phyloP scores from a whole-genome alignment of 2,888 invertebrate species.

The Tholera decimalis region DNA sequence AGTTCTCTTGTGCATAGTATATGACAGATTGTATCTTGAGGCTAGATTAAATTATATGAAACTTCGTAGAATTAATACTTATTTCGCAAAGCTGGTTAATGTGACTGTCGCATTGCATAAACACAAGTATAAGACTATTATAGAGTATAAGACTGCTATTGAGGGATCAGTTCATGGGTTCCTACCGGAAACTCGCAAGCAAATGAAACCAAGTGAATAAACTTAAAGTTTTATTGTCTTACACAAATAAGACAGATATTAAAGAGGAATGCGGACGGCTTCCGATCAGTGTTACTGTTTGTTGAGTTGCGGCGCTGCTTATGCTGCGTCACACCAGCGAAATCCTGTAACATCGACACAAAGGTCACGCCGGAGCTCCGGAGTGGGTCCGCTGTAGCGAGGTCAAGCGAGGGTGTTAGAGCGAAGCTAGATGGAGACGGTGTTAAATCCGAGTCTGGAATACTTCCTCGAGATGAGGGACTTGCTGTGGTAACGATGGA shows the following conservation, averaged over 20 bases:
- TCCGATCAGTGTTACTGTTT: slow-evolving; percentile 74
- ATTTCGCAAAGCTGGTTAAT: slow-evolving; percentile 65
- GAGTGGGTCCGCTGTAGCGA: slow-evolving; percentile 83
- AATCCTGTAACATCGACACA: slow-evolving; percentile 89
- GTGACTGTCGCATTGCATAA: slow-evolving; percentile 63
- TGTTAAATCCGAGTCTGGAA: slow-evolving; percentile 90
- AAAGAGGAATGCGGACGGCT: slow-evolving; percentile 87
- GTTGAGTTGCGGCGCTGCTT: slow-evolving; percentile 63
- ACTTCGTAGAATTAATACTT: slow-evolving; percentile 8
- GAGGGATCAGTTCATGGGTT: neutral
- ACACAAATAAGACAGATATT: slow-evolving; percentile 81
- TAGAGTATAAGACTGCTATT: neutral
- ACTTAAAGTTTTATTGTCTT: slow-evolving; percentile 88
- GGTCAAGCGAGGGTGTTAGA: slow-evolving; percentile 86
- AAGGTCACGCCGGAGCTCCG: slow-evolving; percentile 85
- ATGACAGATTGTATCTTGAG: neutral
- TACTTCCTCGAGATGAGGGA: slow-evolving; percentile 95
- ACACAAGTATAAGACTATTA: slow-evolving; percentile 8
- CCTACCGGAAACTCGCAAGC: slow-evolving; percentile 74
- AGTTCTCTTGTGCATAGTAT: slow-evolving; percentile 5
- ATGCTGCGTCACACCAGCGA: slow-evolving; percentile 82
- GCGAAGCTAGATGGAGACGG: slow-evolving; percentile 89
- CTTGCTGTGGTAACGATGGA: slow-evolving; percentile 94
- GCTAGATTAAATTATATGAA: neutral
- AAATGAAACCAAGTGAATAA: slow-evolving; percentile 75